Percentiles rank a stretch among this genome's conserved stretches.
phyloP scores from a whole-genome alignment of 2,113 vertebrate genomes.

The Grus americana region DNA sequence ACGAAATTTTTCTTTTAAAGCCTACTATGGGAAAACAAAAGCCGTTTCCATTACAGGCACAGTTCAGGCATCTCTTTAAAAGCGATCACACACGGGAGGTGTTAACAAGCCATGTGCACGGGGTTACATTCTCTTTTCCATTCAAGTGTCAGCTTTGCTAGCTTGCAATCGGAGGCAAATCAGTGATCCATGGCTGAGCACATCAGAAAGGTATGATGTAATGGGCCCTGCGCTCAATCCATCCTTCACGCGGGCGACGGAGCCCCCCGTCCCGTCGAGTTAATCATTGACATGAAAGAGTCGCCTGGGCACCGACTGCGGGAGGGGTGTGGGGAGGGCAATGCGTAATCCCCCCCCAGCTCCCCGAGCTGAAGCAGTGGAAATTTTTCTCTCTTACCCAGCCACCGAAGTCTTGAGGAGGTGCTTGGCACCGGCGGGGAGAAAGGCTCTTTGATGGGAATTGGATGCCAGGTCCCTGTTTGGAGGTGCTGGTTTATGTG shows the following conservation, averaged over 20 bases:
- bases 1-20: background rate
- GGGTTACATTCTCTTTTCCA: background rate
- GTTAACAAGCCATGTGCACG: background rate
- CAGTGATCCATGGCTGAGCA: background rate
- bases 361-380: rapidly evolving
- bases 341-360: rapidly evolving
- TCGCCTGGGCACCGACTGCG: background rate
- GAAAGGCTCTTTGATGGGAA: background rate
- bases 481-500: background rate
- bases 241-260: background rate
- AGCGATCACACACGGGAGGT: background rate
- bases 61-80: background rate
- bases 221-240: background rate
- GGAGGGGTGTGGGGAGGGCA: background rate
- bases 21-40: background rate
- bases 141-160: background rate
- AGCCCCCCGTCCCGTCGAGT: background rate
- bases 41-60: background rate
- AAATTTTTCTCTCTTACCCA: background rate
- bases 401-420: background rate
- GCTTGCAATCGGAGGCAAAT: background rate
- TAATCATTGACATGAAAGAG: background rate
- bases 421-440: background rate
- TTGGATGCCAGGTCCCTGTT: background rate
- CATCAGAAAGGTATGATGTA: background rate